Conservation (phyloP, 2,113 vertebrate genomes). For the Albula glossodonta region DNA sequence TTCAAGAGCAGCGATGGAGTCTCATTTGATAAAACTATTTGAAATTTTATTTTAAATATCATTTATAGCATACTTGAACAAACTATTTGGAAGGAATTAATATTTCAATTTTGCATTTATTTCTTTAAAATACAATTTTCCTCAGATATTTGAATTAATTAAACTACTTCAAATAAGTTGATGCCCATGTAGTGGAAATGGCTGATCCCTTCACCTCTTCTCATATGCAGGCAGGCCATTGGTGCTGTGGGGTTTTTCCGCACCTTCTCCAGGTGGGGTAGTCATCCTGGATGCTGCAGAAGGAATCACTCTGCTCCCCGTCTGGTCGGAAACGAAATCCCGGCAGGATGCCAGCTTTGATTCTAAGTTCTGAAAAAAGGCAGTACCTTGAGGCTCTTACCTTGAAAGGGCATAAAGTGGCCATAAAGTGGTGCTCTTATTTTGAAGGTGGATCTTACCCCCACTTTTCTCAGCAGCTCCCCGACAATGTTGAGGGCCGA, state of each 20-base stretch:
- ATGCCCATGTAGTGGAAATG: background rate
- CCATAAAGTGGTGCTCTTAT: too few relatives aligned
- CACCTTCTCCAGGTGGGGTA: conserved; percentile 65
- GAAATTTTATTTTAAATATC: too few relatives aligned
- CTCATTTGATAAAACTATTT: too few relatives aligned
- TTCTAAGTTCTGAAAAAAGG: conserved; percentile 82
- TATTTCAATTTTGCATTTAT: too few relatives aligned
- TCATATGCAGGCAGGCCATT: conserved; percentile 72
- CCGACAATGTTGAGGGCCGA: conserved; percentile 96
- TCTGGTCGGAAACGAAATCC: conserved; percentile 87
- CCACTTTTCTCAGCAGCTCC: conserved; percentile 94
- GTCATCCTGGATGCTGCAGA: conserved; percentile 52
- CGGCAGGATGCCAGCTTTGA: conserved; percentile 94
- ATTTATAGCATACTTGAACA: too few relatives aligned
- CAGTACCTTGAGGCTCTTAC: background rate
- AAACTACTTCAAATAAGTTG: too few relatives aligned
- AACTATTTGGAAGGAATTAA: too few relatives aligned
- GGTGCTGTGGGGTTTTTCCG: conserved; percentile 66
- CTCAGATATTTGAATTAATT: too few relatives aligned
- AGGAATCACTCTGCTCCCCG: conserved; percentile 64
- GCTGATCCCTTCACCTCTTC: conserved; percentile 75
- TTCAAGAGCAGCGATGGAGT: too few relatives aligned
- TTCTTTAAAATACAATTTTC: too few relatives aligned
- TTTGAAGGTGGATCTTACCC: conserved; percentile 71
- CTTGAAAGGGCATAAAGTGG: background rate